These are phyloP conservation scores for Regulus satrapa DNA, from an alignment of 2,113 vertebrate genomes.

Conservation along the genomic window DNA sequence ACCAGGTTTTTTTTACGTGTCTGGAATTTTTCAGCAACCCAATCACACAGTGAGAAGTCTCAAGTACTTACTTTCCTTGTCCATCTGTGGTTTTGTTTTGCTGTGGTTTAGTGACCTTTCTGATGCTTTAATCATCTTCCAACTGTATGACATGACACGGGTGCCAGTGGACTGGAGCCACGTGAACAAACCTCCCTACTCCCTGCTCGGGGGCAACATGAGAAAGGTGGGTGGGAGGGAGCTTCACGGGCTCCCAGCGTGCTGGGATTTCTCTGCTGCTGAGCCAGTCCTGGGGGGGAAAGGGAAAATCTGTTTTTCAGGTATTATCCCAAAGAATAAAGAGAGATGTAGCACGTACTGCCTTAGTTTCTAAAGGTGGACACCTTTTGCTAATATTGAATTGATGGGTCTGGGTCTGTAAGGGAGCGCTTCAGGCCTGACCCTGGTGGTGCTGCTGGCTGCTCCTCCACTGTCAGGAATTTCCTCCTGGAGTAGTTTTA, in stretches of 20 bases:
- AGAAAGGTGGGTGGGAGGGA: constrained; percentile 79
- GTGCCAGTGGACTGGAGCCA: constrained; percentile 86
- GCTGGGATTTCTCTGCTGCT: neutral
- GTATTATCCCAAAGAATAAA: neutral
- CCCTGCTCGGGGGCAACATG: constrained; percentile 87
- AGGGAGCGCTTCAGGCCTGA: neutral
- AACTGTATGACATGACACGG: constrained; percentile 86
- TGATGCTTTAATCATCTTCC: constrained; percentile 83
- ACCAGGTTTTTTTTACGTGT: neutral
- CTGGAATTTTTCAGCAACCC: neutral
- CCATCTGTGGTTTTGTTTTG: neutral
- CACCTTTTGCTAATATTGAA: neutral
- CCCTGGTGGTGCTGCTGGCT: neutral
- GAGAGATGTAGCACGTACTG: neutral
- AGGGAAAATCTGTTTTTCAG: neutral
- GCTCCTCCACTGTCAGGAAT: neutral
- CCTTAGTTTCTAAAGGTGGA: neutral
- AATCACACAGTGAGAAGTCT: neutral
- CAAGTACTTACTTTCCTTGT: neutral
- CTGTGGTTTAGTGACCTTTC: constrained; percentile 77
- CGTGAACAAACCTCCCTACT: constrained; percentile 89
- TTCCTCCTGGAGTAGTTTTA: neutral
- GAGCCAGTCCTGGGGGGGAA: neutral
- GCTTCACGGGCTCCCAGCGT: neutral
- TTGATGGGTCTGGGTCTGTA: neutral